Evolutionary conservation across 2,888 invertebrate species (phyloP).

Genomic region (Maniola hyperantus): DNA sequence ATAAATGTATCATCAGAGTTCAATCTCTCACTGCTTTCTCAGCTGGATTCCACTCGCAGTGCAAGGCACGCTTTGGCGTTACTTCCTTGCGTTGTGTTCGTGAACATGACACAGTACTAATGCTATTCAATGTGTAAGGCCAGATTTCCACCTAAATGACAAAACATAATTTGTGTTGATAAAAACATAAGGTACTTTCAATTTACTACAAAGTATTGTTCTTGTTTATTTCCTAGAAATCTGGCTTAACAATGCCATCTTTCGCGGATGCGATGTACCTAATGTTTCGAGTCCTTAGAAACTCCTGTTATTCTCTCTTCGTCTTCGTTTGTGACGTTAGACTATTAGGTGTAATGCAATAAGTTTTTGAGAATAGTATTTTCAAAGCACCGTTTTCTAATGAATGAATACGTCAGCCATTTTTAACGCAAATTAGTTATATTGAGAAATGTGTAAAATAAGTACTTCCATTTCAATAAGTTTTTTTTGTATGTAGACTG

Average conservation of each 20-base stretch:
- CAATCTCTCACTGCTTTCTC: background rate
- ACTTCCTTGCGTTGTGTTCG: background rate
- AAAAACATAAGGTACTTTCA: background rate
- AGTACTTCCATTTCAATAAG: constrained; percentile 82
- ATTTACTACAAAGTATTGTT: background rate
- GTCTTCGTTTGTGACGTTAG: constrained; percentile 74
- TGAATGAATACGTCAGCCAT: constrained; percentile 72
- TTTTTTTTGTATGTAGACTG: constrained; percentile 73
- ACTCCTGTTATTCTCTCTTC: constrained; percentile 61
- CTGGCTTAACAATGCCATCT: constrained; percentile 39
- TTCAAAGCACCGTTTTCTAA: constrained; percentile 66
- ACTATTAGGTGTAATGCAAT: constrained; percentile 56
- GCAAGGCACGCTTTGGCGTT: background rate
- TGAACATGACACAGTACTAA: background rate
- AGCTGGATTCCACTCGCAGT: background rate
- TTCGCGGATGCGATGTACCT: constrained; percentile 40
- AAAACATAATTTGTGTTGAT: background rate
- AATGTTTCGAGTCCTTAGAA: constrained; percentile 45
- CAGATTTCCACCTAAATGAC: background rate
- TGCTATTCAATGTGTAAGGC: background rate
- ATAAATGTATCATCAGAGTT: background rate
- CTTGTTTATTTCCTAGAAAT: background rate
- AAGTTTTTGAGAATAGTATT: constrained; percentile 63
- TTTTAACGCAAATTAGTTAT: constrained; percentile 76
- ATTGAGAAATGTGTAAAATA: constrained; percentile 65